Evolutionary conservation across 2,113 vertebrate species (phyloP).

Genomic region (Sitta europaea): DNA sequence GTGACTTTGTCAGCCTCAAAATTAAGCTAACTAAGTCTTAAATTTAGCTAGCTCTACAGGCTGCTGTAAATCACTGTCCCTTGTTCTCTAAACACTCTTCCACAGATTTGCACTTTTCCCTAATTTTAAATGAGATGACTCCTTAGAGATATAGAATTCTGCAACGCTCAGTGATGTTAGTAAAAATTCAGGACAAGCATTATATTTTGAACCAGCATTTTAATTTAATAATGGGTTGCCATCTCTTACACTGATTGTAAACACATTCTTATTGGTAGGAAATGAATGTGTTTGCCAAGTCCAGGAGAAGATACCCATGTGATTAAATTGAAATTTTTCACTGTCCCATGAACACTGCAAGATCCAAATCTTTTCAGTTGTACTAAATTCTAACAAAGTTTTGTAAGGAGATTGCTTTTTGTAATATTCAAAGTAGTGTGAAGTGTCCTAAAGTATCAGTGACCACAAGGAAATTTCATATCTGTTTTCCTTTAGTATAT

Average conservation of each 20-base stretch:
- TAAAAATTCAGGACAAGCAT: not conserved
- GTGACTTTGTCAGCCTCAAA: no score
- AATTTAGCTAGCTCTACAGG: no score
- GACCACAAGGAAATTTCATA: not conserved
- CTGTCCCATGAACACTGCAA: not conserved
- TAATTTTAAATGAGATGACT: not conserved
- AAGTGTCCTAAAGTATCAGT: not conserved
- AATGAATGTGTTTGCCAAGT: not conserved
- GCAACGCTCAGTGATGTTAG: not conserved
- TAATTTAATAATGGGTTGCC: not conserved
- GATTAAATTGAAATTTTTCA: not conserved
- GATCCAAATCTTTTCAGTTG: not conserved
- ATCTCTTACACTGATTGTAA: not conserved
- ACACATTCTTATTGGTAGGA: not conserved
- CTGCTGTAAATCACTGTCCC: no score
- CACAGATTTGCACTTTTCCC: not conserved
- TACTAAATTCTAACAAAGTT: not conserved
- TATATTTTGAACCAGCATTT: not conserved
- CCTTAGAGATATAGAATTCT: not conserved
- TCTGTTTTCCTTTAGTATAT: not conserved
- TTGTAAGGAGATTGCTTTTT: not conserved
- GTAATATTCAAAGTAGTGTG: not conserved
- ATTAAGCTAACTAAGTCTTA: no score
- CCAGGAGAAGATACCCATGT: not conserved
- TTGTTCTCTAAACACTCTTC: no score